Percentiles rank a stretch among this genome's conserved stretches.
Evolutionary conservation across 1,140 invertebrate species (phyloP).

Genomic region (Phenacoccus solenopsis): DNA sequence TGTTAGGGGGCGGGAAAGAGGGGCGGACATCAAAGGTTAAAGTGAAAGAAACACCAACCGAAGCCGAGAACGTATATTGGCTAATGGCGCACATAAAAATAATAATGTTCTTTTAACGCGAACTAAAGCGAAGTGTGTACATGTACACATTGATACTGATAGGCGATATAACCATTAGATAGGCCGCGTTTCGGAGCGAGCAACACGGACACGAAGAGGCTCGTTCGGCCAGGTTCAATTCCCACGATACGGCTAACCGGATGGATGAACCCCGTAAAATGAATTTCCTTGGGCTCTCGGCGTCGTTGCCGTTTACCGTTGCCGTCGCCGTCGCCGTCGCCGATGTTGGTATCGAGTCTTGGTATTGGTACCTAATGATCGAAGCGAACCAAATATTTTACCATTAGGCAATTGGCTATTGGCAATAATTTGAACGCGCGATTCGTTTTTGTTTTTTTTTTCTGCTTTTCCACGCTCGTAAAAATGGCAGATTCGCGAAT

Average conservation of each 20-base stretch:
- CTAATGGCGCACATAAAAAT: constrained; percentile 17
- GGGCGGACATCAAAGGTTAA: not conserved
- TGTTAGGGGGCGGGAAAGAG: not conserved
- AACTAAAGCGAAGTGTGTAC: not conserved
- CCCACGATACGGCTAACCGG: constrained; percentile 15
- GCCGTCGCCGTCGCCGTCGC: too few species aligned
- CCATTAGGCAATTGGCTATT: not conserved
- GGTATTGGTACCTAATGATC: not conserved
- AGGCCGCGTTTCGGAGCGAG: not conserved
- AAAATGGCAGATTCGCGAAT: too few species aligned
- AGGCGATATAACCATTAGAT: constrained; percentile 15
- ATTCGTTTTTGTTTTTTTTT: too few species aligned
- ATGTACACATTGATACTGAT: constrained; percentile 10
- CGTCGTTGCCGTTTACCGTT: not conserved
- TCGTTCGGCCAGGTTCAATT: constrained; percentile 3
- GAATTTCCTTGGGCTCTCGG: not conserved
- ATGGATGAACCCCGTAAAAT: constrained; percentile 14
- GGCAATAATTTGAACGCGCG: too few species aligned
- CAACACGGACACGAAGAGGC: not conserved
- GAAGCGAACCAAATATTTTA: not conserved
- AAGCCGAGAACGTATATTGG: not conserved
- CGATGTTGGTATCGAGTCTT: too few species aligned
- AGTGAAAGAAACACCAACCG: not conserved
- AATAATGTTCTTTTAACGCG: constrained; percentile 16
- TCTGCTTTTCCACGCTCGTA: too few species aligned